phyloP scores from a whole-genome alignment of 2,888 invertebrate genomes.

The Agrotis segetum region DNA sequence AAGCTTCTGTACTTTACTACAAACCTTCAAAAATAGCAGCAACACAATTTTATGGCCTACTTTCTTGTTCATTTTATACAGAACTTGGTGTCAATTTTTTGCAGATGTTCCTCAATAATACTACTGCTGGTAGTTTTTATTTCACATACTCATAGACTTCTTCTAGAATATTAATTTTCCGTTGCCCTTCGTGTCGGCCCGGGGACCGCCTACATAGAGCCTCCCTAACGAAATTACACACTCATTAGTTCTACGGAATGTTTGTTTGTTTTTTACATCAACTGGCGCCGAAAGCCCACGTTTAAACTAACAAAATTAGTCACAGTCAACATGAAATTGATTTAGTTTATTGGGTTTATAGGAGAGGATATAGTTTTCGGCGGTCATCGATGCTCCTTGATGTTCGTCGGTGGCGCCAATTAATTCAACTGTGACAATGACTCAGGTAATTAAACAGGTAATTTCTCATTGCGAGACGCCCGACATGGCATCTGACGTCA shows the following conservation, averaged over 20 bases:
- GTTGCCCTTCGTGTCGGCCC: constrained; percentile 62
- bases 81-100: constrained; percentile 13
- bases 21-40: constrained; percentile 13
- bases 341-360: constrained; percentile 76
- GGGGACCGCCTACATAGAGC: constrained; percentile 85
- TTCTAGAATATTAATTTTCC: constrained; percentile 77
- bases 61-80: neutral
- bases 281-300: constrained; percentile 79
- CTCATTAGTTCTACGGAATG: constrained; percentile 88
- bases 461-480: constrained; percentile 80
- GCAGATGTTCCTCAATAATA: neutral
- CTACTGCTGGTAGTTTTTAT: constrained; percentile 49
- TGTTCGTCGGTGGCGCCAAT: constrained; percentile 62
- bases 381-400: constrained; percentile 65
- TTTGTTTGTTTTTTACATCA: constrained; percentile 86
- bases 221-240: constrained; percentile 87
- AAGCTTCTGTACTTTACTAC: constrained; percentile 1
- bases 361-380: constrained; percentile 71
- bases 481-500: constrained; percentile 73
- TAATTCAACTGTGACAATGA: constrained; percentile 66
- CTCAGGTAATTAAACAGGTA: constrained; percentile 81
- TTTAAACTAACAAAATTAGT: constrained; percentile 88
- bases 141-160: constrained; percentile 53
- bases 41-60: neutral
- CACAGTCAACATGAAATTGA: constrained; percentile 81